Evolutionary conservation across 2,888 invertebrate genomes (phyloP), one percentile per base, ranked within the genome.

Genomic region (Limnephilus marmoratus): DNA sequence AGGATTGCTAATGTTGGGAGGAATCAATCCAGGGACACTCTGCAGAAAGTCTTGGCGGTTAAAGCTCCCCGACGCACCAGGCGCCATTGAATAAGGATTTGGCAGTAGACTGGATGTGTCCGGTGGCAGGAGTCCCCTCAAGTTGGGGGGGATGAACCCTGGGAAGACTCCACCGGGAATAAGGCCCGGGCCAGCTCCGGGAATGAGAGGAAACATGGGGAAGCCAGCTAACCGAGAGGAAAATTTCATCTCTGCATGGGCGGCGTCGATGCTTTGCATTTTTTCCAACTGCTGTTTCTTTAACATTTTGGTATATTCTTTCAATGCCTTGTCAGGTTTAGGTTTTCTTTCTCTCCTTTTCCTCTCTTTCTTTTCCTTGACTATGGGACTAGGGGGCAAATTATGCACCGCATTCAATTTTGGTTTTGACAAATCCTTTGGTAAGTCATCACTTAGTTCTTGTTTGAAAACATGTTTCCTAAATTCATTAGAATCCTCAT

Each of bases 11-110:
- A 97, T 95, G 90, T 95, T 95, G 37, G 91, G 96, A 7, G 97
- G 97, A 94, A 97, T 97, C 86, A 97, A 95, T 68, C 97, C 97
- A 24, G 97, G 97, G 0, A 97, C 97, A 53, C 94, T 93, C 45
- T 95, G 94, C 85, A 49, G 95, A 37, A 90, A 90, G 68, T 90
- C 90, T 13, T 89, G 49, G 68, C 88, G 94, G 31, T 97, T 97
- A 94, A 97, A 97, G 87, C 97, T 95, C 49, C 97, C 97, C n/a
- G 97, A 97, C 0, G 97, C 97, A 94, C 96, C 95, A 94, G 95
- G 94, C 94, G 95, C 95, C 94, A 96, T 94, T 94, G 97, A 95
- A 95, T 96, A 96, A 81, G 97, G 95, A 94, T 96, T 97, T 5
- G 95, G 95, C 90, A 96, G 94, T 94, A 96, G 94, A 94, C 95